These are phyloP conservation scores for Melanotaenia duboulayi DNA, from an alignment of 2,113 vertebrate genomes.

Conservation along the genomic window DNA sequence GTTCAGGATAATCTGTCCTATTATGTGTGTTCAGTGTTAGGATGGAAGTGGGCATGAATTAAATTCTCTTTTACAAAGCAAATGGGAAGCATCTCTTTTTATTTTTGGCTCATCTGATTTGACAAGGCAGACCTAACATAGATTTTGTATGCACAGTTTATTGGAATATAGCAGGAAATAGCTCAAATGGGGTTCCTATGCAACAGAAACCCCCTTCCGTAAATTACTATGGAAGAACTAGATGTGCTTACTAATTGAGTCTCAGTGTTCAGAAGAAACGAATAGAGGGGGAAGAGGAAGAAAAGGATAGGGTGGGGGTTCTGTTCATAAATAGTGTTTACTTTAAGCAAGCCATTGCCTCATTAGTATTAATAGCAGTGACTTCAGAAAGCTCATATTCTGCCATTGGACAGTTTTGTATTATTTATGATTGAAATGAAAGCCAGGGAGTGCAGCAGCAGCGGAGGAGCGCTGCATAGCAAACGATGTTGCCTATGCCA, in stretches of 20 bases:
- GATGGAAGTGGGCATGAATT: slow-evolving; percentile 51
- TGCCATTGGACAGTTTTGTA: slow-evolving; percentile 80
- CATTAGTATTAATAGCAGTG: slow-evolving; percentile 84
- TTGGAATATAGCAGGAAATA: slow-evolving; percentile 37
- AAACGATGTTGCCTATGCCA: slow-evolving; percentile 67
- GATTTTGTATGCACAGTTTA: slow-evolving; percentile 36
- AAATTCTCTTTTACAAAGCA: slow-evolving; percentile 22
- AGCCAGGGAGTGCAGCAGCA: slow-evolving; percentile 60
- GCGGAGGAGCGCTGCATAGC: slow-evolving; percentile 67
- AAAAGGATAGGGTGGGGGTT: slow-evolving; percentile 14
- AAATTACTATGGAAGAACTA: slow-evolving; percentile 45
- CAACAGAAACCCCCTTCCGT: slow-evolving; percentile 27
- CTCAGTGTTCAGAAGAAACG: slow-evolving; percentile 44
- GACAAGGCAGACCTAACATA: slow-evolving; percentile 38
- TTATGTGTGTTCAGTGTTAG: slow-evolving; percentile 47
- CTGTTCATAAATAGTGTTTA: slow-evolving; percentile 77
- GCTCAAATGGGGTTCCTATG: slow-evolving; percentile 38
- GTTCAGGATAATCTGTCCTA: slow-evolving; percentile 64
- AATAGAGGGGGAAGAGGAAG: slow-evolving; percentile 9
- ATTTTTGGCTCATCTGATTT: slow-evolving; percentile 42
- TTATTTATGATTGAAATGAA: slow-evolving; percentile 83
- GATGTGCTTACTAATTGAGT: slow-evolving; percentile 68
- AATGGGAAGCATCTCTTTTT: slow-evolving; percentile 41
- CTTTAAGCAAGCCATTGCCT: slow-evolving; percentile 71
- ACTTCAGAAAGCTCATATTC: slow-evolving; percentile 83